These are phyloP conservation scores for Mesoclemmys tuberculata DNA, from an alignment of 2,113 vertebrate species.

Conservation along the genomic window DNA sequence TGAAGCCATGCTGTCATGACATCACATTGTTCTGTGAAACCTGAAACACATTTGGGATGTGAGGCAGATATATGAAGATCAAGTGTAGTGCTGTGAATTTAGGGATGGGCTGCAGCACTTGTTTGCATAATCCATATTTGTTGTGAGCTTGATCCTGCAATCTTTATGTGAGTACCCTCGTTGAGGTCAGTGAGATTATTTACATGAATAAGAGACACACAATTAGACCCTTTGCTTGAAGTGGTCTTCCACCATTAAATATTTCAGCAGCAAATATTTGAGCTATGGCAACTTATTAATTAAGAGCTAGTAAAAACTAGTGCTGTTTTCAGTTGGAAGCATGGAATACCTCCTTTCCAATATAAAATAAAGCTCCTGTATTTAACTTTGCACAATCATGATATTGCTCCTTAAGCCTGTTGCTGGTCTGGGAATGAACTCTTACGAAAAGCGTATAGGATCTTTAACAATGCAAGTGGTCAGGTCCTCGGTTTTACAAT, in stretches of 20 bases:
- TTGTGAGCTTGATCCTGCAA: fast-evolving
- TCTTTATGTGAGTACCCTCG: background rate
- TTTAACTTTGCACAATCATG: background rate
- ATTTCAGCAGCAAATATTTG: fast-evolving
- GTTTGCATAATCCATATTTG: fast-evolving
- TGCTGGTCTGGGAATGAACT: background rate
- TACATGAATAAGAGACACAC: fast-evolving
- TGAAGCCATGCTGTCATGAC: background rate
- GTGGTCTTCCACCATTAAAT: fast-evolving
- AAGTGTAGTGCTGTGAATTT: background rate
- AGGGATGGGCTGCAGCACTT: background rate
- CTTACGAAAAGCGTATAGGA: background rate
- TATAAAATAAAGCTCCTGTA: background rate
- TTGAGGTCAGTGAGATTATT: fast-evolving
- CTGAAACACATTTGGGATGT: background rate
- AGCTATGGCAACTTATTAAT: background rate
- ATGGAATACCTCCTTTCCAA: background rate
- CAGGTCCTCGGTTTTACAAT: background rate
- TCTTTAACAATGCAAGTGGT: background rate
- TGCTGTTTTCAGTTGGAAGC: background rate
- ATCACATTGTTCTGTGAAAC: background rate
- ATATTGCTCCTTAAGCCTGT: background rate
- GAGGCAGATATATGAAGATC: background rate
- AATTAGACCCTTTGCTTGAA: fast-evolving
- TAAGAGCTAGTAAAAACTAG: background rate